Base-by-base conservation (phyloP, 2,113 vertebrate genomes). In the Pycnonotus jocosus region DNA sequence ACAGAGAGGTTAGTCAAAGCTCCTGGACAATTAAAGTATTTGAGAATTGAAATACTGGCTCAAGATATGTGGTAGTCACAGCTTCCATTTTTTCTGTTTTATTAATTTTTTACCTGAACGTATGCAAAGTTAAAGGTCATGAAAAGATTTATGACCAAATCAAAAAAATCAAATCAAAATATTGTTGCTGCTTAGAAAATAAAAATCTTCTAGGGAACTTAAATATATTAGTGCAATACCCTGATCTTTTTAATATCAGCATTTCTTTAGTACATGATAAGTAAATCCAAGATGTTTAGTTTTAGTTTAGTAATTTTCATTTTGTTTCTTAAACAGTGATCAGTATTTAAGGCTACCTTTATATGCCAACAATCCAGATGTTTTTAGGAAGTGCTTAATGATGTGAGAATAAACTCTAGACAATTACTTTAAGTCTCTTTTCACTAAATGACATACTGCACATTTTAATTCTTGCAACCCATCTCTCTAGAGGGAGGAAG, bases 361-460 rank as follows among this genome's bases (percentile, higher is more conserved):
- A 9, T 37, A 37, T 7, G 31, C 38, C 10, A 78, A 12, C 3
- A 68, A 38, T 62, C 11, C n/a, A 81, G 48, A 28, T 57, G 12
- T 24, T 85, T 71, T 79, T 35, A 76, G 12, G 13, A 62, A 74
- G 27, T 13, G 15, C 4, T 48, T n/a, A 60, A 0, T 30, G 15
- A 13, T n/a, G 21, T 40, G 28, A 45, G 16, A 56, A 22, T 37
- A 15, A 90, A 78, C 61, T 53, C 15, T 23, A 74, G 24, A 73
- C 28, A 45, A 60, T n/a, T 33, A 8, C 6, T 78, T 80, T 47
- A 73, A 72, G 15, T 87, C 30, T 62, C 2, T 0, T 60, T 81
- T 80, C 47, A 31, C 4, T 42, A 74, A 37, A 40, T 83, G 15
- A 31, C 1, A 1, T n/a, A 19, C 5, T 0, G 0, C 2, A 15